phyloP scores from a whole-genome alignment of 23 tunicate genomes.

The Trididemnum clinides region DNA sequence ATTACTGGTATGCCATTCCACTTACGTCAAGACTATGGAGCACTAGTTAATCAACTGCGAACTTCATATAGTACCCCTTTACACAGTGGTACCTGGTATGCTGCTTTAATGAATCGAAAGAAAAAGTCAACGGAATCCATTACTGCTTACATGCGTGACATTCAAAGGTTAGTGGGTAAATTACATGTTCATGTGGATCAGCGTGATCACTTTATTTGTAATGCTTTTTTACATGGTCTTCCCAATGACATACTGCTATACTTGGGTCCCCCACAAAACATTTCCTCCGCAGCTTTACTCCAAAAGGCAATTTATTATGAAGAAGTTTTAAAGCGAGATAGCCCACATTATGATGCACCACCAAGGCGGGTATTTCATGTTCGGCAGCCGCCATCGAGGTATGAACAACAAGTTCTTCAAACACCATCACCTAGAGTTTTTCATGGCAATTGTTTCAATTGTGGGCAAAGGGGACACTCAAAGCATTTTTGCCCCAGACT shows the following conservation, averaged over 20 bases:
- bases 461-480: not conserved
- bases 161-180: not conserved
- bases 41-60: not conserved
- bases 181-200: not conserved
- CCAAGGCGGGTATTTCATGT: not conserved
- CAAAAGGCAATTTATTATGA: not conserved
- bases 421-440: not conserved
- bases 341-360: too few relatives aligned
- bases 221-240: not conserved
- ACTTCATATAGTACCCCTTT: not conserved
- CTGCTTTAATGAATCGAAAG: not conserved
- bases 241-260: not conserved
- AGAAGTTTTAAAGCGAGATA: too few relatives aligned
- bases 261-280: not conserved
- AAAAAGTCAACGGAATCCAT: not conserved
- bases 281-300: not conserved
- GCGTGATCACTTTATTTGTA: not conserved
- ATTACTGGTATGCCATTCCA: not conserved
- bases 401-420: not conserved
- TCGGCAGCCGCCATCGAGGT: too few relatives aligned
- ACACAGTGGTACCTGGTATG: not conserved
- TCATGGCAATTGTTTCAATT: not conserved
- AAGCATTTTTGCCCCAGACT: not conserved
- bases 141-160: not conserved
- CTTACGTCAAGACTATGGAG: not conserved